These are phyloP conservation scores for Desoria tigrina DNA, from an alignment of 2,888 invertebrate species.

Conservation along the genomic window DNA sequence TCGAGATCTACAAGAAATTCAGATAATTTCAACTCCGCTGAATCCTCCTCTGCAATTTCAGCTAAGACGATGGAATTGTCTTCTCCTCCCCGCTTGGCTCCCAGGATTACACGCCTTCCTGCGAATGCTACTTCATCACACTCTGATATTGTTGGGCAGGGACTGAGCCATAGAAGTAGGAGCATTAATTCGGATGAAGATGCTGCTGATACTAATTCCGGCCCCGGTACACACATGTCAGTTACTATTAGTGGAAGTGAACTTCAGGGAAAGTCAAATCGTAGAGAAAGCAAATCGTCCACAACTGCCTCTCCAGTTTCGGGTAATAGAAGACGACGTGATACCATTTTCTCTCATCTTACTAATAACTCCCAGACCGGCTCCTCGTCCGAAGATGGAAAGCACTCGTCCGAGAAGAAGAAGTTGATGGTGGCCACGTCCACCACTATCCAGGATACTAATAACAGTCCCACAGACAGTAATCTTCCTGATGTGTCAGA, in stretches of 20 bases:
- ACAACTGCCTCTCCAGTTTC: too few species aligned
- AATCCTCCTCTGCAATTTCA: not conserved
- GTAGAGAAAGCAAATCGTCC: not conserved
- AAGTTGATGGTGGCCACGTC: not conserved
- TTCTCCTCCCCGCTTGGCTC: not conserved
- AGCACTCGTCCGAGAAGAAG: constrained; percentile 21
- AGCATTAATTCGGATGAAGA: constrained; percentile 12
- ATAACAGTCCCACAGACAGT: not conserved
- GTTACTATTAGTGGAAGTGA: not conserved
- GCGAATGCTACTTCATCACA: not conserved
- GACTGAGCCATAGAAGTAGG: not conserved
- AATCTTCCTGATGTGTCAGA: too few species aligned
- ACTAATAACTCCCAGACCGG: constrained; percentile 26
- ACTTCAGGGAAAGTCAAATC: constrained; percentile 13
- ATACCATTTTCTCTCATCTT: constrained; percentile 30
- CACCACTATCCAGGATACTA: constrained; percentile 18
- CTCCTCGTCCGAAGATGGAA: constrained; percentile 18
- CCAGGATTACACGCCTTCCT: not conserved
- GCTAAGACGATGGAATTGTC: not conserved
- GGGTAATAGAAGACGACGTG: constrained; percentile 24
- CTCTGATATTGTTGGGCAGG: not conserved
- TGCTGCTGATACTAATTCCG: not conserved
- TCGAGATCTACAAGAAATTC: too few species aligned
- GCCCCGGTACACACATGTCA: not conserved
- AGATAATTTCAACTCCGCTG: too few species aligned